phyloP scores from a whole-genome alignment of 2,113 vertebrate species.

The Hyaena hyaena region DNA sequence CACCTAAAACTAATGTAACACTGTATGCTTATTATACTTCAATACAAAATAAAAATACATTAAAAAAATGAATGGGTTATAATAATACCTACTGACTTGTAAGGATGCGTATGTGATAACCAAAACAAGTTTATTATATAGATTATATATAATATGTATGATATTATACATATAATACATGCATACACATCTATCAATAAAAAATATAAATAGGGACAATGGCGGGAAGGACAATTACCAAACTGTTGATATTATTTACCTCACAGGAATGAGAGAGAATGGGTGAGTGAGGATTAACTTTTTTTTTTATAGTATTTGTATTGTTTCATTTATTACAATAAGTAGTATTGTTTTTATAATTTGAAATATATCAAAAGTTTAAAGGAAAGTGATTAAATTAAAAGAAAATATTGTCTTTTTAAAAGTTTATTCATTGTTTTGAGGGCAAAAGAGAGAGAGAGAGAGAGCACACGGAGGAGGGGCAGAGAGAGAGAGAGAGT shows the following conservation, averaged over 20 bases:
- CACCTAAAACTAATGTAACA: no score
- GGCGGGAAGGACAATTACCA: not conserved
- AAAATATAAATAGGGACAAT: not conserved
- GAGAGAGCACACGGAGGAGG: no score
- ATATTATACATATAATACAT: not conserved
- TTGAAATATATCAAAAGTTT: not conserved
- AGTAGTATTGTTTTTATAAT: not conserved
- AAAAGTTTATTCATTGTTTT: no score
- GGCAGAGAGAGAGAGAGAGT: no score
- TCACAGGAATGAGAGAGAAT: not conserved
- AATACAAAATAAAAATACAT: no score
- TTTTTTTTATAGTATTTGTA: not conserved
- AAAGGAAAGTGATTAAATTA: slow-evolving; percentile 1
- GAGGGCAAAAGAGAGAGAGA: no score
- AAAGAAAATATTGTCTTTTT: not conserved
- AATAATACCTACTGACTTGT: not conserved
- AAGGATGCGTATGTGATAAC: not conserved
- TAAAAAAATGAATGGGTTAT: not conserved
- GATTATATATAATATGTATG: not conserved
- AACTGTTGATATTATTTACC: not conserved
- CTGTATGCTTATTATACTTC: not conserved
- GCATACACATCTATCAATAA: not conserved
- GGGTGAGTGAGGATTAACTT: not conserved
- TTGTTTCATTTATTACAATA: not conserved
- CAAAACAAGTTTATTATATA: not conserved